Conservation (phyloP, 2,113 vertebrate species). For the Gnathonemus longibarbis region DNA sequence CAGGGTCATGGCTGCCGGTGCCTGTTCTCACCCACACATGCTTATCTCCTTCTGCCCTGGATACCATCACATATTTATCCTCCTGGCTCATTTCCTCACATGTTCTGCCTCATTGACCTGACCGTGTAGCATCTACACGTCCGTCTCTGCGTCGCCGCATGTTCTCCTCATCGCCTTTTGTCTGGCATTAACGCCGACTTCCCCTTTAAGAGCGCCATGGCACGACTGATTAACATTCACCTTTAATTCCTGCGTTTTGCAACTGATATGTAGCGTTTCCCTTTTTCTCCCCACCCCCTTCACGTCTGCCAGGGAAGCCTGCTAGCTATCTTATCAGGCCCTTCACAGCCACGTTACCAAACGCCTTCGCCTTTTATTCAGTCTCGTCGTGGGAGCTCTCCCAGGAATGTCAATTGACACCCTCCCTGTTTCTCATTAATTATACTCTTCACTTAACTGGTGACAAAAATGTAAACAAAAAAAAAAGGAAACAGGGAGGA, state of each 20-base stretch:
- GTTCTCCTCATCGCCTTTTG: not conserved
- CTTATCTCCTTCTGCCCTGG: not conserved
- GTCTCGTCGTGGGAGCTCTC: not conserved
- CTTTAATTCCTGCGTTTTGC: not conserved
- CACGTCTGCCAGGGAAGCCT: not conserved
- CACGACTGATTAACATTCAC: not conserved
- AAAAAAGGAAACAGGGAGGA: not conserved
- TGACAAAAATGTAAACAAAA: not conserved
- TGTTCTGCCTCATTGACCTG: not conserved
- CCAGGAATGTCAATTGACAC: not conserved
- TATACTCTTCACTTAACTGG: constrained; percentile 11
- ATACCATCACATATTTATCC: not conserved
- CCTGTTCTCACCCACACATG: not conserved
- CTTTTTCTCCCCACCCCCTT: not conserved
- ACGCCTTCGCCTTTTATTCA: not conserved
- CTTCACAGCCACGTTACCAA: not conserved
- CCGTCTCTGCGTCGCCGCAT: not conserved
- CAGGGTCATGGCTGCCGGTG: not conserved
- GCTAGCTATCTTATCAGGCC: constrained; percentile 12
- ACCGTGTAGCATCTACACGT: not conserved
- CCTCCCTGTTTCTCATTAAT: constrained; percentile 11
- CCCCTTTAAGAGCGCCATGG: not conserved
- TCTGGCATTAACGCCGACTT: not conserved
- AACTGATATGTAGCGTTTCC: not conserved
- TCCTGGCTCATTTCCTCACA: not conserved